phyloP scores from a whole-genome alignment of 2,797 vertebrate species.

The Avahi laniger region DNA sequence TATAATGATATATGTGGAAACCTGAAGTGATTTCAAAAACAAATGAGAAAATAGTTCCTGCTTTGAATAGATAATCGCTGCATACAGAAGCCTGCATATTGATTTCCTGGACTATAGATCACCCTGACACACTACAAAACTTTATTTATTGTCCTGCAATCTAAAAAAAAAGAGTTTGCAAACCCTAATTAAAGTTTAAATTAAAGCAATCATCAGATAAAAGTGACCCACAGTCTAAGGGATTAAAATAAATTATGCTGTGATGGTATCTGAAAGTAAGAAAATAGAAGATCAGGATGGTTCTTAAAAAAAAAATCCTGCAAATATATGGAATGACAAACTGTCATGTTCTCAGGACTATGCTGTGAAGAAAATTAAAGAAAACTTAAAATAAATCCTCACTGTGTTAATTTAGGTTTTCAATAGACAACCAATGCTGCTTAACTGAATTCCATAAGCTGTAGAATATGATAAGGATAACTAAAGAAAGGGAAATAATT shows the following conservation, averaged over 20 bases:
- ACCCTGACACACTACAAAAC: not conserved
- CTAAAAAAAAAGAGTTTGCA: conserved; percentile 31
- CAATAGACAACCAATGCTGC: not conserved
- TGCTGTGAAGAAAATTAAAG: conserved; percentile 8
- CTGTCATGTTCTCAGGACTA: conserved; percentile 6
- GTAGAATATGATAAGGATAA: conserved; percentile 9
- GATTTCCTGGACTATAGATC: conserved; percentile 58
- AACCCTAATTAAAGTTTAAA: conserved; percentile 70
- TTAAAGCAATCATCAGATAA: conserved; percentile 59
- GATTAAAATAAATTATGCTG: conserved; percentile 52
- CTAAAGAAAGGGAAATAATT: conserved; percentile 43
- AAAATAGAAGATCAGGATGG: conserved; percentile 7
- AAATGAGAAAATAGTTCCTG: conserved; percentile 27
- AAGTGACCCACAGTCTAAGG: conserved; percentile 42
- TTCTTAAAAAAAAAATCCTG: not conserved
- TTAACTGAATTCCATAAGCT: conserved; percentile 46
- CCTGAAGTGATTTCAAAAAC: conserved; percentile 26
- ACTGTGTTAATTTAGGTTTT: conserved; percentile 39
- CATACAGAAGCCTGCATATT: conserved; percentile 14
- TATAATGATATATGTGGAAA: not conserved
- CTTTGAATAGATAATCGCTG: not conserved
- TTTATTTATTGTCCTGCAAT: conserved; percentile 51
- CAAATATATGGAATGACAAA: conserved; percentile 32
- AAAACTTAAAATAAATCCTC: conserved; percentile 49
- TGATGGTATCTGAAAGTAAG: conserved; percentile 34